Percentiles rank a stretch among this genome's conserved stretches.
Evolutionary conservation across 2,888 invertebrate genomes (phyloP).

Genomic region (Pilophorus perplexus): DNA sequence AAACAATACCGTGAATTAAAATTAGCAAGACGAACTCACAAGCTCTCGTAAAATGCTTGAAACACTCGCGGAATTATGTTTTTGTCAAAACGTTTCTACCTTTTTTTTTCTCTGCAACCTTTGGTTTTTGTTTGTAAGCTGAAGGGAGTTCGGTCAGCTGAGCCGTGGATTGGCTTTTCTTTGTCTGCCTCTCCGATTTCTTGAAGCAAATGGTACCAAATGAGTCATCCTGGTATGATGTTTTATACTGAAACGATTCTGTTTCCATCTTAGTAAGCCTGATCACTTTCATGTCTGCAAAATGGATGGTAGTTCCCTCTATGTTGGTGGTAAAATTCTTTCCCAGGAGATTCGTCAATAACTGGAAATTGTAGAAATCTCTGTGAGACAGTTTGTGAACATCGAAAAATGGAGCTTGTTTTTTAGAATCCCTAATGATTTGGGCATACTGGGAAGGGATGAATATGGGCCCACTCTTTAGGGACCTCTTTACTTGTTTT

Average conservation of each 20-base stretch:
- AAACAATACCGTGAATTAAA: no score
- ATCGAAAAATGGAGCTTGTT: not conserved
- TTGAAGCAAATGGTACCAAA: not conserved
- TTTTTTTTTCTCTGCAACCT: not conserved
- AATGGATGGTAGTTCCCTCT: not conserved
- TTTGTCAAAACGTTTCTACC: not conserved
- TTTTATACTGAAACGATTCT: not conserved
- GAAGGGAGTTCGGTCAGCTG: not conserved
- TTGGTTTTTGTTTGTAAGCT: not conserved
- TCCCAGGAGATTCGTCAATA: not conserved
- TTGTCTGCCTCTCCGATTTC: no score
- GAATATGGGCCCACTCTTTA: not conserved
- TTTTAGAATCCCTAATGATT: not conserved
- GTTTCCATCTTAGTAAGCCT: not conserved
- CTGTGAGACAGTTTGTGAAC: not conserved
- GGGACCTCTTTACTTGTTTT: not conserved
- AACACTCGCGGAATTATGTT: not conserved
- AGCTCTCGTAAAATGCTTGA: no score
- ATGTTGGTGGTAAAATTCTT: conserved; percentile 4
- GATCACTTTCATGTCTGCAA: not conserved
- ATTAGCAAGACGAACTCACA: no score
- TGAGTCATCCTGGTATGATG: not conserved
- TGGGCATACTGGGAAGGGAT: not conserved
- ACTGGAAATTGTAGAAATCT: not conserved
- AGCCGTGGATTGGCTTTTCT: no score